Conservation (phyloP, 2,113 vertebrate genomes). For the Myrmecobius fasciatus region DNA sequence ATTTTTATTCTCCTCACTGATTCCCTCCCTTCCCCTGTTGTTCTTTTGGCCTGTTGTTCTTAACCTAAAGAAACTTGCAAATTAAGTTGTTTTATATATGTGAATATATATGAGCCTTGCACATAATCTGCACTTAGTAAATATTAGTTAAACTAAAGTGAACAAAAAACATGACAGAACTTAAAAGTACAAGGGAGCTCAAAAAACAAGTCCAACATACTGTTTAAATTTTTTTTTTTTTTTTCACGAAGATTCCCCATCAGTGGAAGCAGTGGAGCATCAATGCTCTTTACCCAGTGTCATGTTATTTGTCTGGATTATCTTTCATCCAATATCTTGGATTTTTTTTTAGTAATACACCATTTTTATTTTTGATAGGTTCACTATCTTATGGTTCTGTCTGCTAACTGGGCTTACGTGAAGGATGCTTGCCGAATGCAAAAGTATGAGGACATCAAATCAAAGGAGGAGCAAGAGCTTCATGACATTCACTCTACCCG, state of each 20-base stretch:
- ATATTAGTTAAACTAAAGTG: too few relatives aligned
- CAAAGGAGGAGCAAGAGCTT: constrained; percentile 99
- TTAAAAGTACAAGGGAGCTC: not conserved
- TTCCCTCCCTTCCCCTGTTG: too few relatives aligned
- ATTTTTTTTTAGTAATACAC: not conserved
- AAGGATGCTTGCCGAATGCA: constrained; percentile 99
- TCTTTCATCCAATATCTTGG: not conserved
- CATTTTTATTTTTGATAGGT: constrained; percentile 86
- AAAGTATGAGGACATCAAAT: constrained; percentile 99
- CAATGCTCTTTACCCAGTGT: not conserved
- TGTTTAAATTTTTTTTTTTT: too few relatives aligned
- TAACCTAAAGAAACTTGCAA: too few relatives aligned
- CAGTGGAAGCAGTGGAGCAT: too few relatives aligned
- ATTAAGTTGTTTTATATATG: too few relatives aligned
- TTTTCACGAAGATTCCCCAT: too few relatives aligned
- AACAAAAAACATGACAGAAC: not conserved
- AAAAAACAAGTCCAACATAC: not conserved
- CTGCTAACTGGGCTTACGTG: constrained; percentile 99
- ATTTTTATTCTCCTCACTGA: too few relatives aligned
- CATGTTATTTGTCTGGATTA: not conserved
- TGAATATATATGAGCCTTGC: too few relatives aligned
- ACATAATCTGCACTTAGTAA: too few relatives aligned
- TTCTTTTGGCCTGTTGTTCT: too few relatives aligned
- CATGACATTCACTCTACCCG: constrained; percentile 99
- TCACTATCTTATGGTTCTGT: constrained; percentile 99